phyloP scores from a whole-genome alignment of 2,888 invertebrate species.

The Cryptocephalus moraei region DNA sequence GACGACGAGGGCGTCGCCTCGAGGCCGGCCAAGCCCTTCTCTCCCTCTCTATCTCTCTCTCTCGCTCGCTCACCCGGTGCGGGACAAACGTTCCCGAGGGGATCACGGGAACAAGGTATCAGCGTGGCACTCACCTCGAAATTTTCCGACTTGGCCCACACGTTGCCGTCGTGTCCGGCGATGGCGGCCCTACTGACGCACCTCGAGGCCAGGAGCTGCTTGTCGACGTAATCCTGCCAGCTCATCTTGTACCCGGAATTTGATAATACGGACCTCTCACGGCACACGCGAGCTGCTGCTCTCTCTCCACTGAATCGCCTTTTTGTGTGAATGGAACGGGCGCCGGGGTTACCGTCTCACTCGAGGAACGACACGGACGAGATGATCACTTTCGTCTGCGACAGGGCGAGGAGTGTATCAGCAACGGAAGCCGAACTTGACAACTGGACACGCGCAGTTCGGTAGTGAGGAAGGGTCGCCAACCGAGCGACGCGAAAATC shows the following conservation, averaged over 20 bases:
- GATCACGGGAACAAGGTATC: not conserved
- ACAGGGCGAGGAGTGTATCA: constrained; percentile 21
- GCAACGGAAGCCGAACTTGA: constrained; percentile 28
- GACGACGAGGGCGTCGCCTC: too few relatives aligned
- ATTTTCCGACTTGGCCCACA: constrained; percentile 89
- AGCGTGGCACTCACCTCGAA: constrained; percentile 74
- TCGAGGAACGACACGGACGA: constrained; percentile 31
- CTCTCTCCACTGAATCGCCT: constrained; percentile 17
- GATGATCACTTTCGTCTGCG: constrained; percentile 19
- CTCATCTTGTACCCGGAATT: constrained; percentile 60
- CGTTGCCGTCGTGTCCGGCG: constrained; percentile 89
- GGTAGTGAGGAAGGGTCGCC: not conserved
- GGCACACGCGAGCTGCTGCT: constrained; percentile 34
- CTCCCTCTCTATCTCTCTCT: too few relatives aligned
- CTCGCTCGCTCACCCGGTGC: too few relatives aligned
- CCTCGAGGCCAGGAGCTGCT: constrained; percentile 90
- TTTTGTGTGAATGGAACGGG: constrained; percentile 16
- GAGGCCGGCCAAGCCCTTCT: constrained; percentile 20
- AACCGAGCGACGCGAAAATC: not conserved
- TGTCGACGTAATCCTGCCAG: constrained; percentile 98
- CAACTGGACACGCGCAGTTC: constrained; percentile 20
- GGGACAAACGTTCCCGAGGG: too few relatives aligned
- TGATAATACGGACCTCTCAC: constrained; percentile 25
- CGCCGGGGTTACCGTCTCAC: constrained; percentile 23
- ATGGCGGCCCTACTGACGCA: constrained; percentile 93